A percentile compares a stretch with the other conserved stretches of the same genome.
phyloP scores from a whole-genome alignment of 2,888 invertebrate genomes.

The Caenorhabditis imperialis region DNA sequence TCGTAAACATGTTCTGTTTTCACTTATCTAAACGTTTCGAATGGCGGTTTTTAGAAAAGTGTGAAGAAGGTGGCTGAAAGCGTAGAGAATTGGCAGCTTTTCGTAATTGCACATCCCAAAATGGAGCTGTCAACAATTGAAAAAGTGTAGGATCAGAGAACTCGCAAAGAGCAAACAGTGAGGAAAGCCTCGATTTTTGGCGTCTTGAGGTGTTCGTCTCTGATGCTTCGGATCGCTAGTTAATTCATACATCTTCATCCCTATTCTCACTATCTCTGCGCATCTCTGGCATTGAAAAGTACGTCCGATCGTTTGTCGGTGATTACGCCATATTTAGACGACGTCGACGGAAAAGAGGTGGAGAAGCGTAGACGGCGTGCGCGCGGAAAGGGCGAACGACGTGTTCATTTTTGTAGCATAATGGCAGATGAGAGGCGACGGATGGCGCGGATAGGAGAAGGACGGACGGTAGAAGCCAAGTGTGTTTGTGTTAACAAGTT shows the following conservation, averaged over 20 bases:
- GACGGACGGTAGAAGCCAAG: not conserved
- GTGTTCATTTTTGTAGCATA: constrained; percentile 46
- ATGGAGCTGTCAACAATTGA: not conserved
- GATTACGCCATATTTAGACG: constrained; percentile 55
- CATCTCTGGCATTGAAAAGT: constrained; percentile 33
- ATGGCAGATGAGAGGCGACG: constrained; percentile 33
- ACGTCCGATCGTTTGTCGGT: constrained; percentile 23
- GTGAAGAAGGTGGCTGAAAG: constrained; percentile 1
- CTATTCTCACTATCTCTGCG: constrained; percentile 25
- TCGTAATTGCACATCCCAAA: not conserved
- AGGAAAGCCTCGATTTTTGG: constrained; percentile 8
- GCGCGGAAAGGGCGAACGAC: constrained; percentile 19
- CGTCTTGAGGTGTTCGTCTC: constrained; percentile 3
- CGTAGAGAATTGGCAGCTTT: not conserved
- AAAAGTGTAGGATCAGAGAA: not conserved
- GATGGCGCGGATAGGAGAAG: constrained; percentile 13
- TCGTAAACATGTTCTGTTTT: constrained; percentile 49
- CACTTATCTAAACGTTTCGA: constrained; percentile 37
- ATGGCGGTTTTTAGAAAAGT: constrained; percentile 23
- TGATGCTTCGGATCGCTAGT: not conserved
- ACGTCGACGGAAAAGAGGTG: constrained; percentile 28
- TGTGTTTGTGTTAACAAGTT: constrained; percentile 46
- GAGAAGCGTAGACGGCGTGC: constrained; percentile 13
- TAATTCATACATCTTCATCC: constrained; percentile 3
- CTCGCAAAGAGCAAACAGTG: constrained; percentile 9